phyloP scores from a whole-genome alignment of 2,113 vertebrate genomes.

The Lontra canadensis region DNA sequence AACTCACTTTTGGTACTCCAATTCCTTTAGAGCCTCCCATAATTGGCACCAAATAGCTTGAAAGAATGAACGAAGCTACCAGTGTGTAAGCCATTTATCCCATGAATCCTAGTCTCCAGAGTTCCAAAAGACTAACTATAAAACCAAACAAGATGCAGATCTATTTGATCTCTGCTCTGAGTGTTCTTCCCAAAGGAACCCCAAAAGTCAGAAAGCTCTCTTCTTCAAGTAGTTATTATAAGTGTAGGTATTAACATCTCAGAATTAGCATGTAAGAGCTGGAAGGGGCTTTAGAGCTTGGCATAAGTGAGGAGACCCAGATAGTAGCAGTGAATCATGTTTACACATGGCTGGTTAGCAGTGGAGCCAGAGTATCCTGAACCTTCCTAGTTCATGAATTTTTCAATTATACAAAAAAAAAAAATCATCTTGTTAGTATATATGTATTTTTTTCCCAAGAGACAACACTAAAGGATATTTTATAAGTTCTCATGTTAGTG shows the following conservation, averaged over 20 bases:
- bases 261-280: neutral
- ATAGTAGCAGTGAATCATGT: neutral
- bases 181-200: neutral
- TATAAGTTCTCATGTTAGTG: neutral
- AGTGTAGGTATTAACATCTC: slow-evolving; percentile 9
- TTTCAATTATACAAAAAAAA: neutral
- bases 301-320: neutral
- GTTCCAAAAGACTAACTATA: neutral
- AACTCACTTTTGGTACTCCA: slow-evolving; percentile 58
- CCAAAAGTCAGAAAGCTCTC: neutral
- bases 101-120: neutral
- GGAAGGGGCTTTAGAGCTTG: neutral
- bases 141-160: neutral
- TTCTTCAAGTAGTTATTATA: neutral
- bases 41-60: neutral
- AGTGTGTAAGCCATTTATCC: neutral
- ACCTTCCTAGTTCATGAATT: neutral
- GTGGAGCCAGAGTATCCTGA: neutral
- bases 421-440: neutral
- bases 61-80: slow-evolving; percentile 18
- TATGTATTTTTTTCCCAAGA: neutral
- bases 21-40: slow-evolving; percentile 57
- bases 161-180: neutral
- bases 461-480: neutral
- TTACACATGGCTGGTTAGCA: neutral